Evolutionary conservation across 2,113 vertebrate species (phyloP).

Genomic region (Embiotoca jacksoni): DNA sequence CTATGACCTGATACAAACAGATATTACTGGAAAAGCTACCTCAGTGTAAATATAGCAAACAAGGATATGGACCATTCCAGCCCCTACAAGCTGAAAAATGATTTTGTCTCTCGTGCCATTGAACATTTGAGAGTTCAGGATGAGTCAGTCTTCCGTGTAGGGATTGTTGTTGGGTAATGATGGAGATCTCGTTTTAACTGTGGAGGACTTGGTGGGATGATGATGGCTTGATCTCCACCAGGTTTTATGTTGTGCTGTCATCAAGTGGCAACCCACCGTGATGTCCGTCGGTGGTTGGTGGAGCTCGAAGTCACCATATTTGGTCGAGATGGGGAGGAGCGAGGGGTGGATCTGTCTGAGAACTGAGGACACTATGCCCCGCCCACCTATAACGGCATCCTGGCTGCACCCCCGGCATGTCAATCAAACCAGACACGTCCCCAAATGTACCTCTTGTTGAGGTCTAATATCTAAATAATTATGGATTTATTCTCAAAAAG

Average conservation of each 20-base stretch:
- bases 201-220: background rate
- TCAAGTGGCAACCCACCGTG: too few relatives aligned
- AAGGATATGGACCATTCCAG: background rate
- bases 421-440: too few relatives aligned
- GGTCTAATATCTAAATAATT: too few relatives aligned
- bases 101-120: background rate
- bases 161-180: background rate
- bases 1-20: background rate
- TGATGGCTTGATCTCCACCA: background rate
- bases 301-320: too few relatives aligned
- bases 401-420: too few relatives aligned
- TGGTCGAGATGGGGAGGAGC: too few relatives aligned
- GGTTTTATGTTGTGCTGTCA: background rate
- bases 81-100: background rate
- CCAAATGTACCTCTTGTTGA: too few relatives aligned
- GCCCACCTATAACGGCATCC: too few relatives aligned
- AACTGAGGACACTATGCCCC: too few relatives aligned
- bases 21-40: background rate
- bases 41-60: background rate
- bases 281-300: too few relatives aligned
- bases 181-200: constrained; percentile 5
- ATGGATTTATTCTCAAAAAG: too few relatives aligned
- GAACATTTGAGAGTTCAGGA: background rate
- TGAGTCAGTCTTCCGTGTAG: background rate
- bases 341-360: too few relatives aligned